These are phyloP conservation scores for Argentina silus DNA, from an alignment of 2,797 vertebrate genomes.

Conservation along the genomic window DNA sequence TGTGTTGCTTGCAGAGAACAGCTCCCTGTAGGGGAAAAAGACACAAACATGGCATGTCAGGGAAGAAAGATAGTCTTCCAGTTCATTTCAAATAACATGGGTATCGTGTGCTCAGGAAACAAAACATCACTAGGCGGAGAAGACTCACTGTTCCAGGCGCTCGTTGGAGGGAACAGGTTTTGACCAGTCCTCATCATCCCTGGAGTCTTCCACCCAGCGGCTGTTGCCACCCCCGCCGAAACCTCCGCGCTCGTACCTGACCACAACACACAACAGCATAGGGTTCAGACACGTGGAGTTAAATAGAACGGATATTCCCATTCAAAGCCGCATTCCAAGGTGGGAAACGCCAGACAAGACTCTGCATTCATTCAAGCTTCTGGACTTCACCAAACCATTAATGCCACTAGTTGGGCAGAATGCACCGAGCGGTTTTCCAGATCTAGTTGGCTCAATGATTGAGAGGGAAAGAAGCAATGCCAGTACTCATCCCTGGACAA, in stretches of 20 bases:
- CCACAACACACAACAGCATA: background rate
- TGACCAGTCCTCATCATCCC: constrained; percentile 96
- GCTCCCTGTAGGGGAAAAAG: constrained; percentile 76
- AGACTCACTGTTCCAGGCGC: constrained; percentile 89
- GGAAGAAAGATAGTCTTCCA: background rate
- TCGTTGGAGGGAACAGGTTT: constrained; percentile 92
- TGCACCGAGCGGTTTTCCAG: too few relatives aligned
- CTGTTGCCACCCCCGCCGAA: constrained; percentile 80
- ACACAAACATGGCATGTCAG: background rate
- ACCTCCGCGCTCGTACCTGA: constrained; percentile 85
- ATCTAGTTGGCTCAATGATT: too few relatives aligned
- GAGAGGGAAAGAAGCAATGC: too few relatives aligned
- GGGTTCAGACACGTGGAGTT: background rate
- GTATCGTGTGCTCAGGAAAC: background rate
- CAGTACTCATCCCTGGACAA: background rate
- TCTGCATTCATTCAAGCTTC: too few relatives aligned
- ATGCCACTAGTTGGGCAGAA: too few relatives aligned
- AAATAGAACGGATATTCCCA: too few relatives aligned
- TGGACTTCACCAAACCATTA: too few relatives aligned
- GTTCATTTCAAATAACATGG: background rate
- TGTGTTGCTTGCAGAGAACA: constrained; percentile 94
- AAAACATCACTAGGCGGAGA: background rate
- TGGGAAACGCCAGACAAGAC: too few relatives aligned
- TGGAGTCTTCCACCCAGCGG: constrained; percentile 90
- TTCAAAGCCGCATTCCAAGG: too few relatives aligned